phyloP scores from a whole-genome alignment of 2,888 invertebrate species.

The Ecdyonurus torrentis region DNA sequence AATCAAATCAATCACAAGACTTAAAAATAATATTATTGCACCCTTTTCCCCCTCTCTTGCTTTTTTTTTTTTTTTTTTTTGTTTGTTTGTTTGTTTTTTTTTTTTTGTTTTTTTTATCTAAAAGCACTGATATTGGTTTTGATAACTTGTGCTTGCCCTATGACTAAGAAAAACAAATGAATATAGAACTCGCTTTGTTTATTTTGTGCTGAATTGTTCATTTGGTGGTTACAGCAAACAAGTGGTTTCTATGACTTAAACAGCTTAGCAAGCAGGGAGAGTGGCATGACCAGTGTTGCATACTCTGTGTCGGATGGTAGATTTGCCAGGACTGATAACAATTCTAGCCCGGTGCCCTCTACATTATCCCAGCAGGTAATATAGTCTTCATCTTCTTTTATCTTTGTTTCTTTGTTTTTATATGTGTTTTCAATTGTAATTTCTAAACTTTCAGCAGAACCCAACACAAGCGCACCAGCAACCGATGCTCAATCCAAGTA shows the following conservation, averaged over 20 bases:
- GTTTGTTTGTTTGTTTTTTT: no score
- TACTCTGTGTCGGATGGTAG: constrained; percentile 54
- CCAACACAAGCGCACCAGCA: constrained; percentile 41
- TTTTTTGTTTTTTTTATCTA: no score
- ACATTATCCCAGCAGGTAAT: constrained; percentile 51
- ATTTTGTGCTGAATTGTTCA: constrained; percentile 3
- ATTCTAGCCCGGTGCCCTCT: constrained; percentile 63
- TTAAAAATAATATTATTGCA: no score
- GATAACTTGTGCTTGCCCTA: no score
- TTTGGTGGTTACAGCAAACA: constrained; percentile 23
- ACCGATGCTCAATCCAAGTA: constrained; percentile 38
- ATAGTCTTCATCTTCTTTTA: not conserved
- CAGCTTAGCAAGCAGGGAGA: constrained; percentile 51
- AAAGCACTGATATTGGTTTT: no score
- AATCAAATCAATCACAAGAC: no score
- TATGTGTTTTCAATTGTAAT: no score
- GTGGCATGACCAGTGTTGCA: constrained; percentile 44
- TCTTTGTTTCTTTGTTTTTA: not conserved
- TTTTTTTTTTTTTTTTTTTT: no score
- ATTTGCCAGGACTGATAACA: constrained; percentile 56
- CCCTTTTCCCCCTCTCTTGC: no score
- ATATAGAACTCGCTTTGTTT: no score
- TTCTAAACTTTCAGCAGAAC: constrained; percentile 20
- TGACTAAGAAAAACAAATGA: no score
- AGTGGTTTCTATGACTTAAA: constrained; percentile 53